Conservation (phyloP, 2,113 vertebrate species). For the Podarcis cretensis region DNA sequence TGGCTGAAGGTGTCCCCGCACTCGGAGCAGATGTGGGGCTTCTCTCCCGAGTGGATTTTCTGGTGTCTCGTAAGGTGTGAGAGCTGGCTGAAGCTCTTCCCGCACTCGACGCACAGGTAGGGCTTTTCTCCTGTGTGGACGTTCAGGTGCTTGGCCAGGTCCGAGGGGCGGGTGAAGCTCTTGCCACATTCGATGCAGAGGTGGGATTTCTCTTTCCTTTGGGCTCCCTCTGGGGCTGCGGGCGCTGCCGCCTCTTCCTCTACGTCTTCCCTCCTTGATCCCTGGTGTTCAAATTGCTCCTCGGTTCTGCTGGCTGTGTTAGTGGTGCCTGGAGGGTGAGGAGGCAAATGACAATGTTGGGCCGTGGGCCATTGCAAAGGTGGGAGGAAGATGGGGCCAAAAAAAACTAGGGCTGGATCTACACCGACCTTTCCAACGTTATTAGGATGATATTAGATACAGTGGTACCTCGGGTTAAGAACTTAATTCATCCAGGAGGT, state of each 20-base stretch:
- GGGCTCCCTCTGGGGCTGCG: neutral
- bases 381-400: neutral
- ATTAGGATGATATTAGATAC: no score
- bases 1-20: slow-evolving; percentile 54
- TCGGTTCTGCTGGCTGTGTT: neutral
- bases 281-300: neutral
- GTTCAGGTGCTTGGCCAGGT: slow-evolving; percentile 25
- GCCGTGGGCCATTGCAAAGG: neutral
- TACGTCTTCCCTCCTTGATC: neutral
- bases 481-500: no score
- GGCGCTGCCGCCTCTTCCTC: neutral
- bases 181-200: slow-evolving; percentile 29
- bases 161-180: slow-evolving; percentile 29
- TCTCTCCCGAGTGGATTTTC: slow-evolving; percentile 29
- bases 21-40: slow-evolving; percentile 49
- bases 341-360: neutral
- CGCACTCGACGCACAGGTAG: slow-evolving; percentile 26
- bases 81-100: slow-evolving; percentile 25
- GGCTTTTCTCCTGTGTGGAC: slow-evolving; percentile 27
- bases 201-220: slow-evolving; percentile 10
- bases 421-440: no score
- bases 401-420: no score
- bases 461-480: no score
- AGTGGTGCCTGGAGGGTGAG: neutral
- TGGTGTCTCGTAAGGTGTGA: slow-evolving; percentile 36